These are phyloP conservation scores for Poliocrania exsul DNA, from an alignment of 2,797 vertebrate species.

Conservation along the genomic window DNA sequence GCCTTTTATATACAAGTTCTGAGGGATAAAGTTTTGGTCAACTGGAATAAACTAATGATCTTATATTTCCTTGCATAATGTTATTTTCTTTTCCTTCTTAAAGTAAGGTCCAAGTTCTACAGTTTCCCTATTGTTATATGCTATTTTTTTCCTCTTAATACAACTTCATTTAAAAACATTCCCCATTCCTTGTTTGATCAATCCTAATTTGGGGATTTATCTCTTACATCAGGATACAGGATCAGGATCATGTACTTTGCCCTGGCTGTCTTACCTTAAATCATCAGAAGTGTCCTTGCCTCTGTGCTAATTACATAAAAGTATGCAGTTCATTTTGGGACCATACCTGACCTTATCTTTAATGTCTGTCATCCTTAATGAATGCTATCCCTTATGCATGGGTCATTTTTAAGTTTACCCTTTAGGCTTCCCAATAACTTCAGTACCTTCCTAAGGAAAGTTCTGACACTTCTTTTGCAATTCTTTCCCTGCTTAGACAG, in stretches of 20 bases:
- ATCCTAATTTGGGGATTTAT: neutral
- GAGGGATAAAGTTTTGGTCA: neutral
- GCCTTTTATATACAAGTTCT: neutral
- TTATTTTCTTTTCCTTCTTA: neutral
- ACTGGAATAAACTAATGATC: neutral
- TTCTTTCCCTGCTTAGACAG: neutral
- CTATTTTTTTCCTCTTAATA: neutral
- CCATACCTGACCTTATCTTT: neutral
- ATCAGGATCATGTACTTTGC: neutral
- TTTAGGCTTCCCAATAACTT: neutral
- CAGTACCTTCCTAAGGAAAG: neutral
- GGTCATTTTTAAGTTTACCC: neutral
- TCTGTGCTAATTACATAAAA: neutral
- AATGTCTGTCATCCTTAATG: neutral
- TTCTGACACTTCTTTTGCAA: neutral
- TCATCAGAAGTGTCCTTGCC: neutral
- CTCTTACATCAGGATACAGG: neutral
- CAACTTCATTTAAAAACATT: neutral
- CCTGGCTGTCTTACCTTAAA: rapidly evolving
- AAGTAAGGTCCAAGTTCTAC: neutral
- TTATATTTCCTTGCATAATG: neutral
- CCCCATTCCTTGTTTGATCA: neutral
- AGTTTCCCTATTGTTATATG: neutral
- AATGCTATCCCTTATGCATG: neutral
- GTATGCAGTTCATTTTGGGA: neutral